Evolutionary conservation across 2,797 vertebrate genomes (phyloP).

Genomic region (Sebastes oblongus): DNA sequence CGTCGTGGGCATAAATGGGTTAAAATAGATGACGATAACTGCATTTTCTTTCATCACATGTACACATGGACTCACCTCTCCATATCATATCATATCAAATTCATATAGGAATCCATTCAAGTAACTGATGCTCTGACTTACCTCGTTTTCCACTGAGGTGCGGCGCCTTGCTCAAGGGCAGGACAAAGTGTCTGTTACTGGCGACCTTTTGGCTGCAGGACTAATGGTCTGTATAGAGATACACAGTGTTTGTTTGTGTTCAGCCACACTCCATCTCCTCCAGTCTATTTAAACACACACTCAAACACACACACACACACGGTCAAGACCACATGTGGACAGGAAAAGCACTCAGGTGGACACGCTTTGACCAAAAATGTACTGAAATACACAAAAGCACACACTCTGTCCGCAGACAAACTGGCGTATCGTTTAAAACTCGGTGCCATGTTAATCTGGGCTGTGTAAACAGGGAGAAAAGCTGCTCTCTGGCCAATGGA

Average conservation of each 20-base stretch:
- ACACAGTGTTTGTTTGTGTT: conserved; percentile 44
- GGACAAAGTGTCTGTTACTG: neutral
- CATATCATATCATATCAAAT: neutral
- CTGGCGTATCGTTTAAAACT: conserved; percentile 7
- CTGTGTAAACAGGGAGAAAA: conserved; percentile 23
- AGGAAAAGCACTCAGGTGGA: conserved; percentile 6
- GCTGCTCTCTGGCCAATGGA: conserved; percentile 13
- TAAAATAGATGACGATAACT: too few species aligned
- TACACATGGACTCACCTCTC: neutral
- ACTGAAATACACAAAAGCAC: neutral
- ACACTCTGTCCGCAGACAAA: neutral
- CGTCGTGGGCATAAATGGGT: too few species aligned
- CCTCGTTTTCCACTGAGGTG: neutral
- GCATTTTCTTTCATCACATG: too few species aligned
- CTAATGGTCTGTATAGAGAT: neutral
- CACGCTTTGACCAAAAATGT: neutral
- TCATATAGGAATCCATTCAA: neutral
- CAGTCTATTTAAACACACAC: conserved; percentile 34
- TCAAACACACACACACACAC: conserved; percentile 2
- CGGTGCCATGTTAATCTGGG: neutral
- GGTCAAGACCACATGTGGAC: neutral
- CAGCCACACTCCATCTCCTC: conserved; percentile 28
- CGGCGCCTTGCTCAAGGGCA: neutral
- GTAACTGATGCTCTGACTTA: neutral
- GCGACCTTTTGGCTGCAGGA: neutral